Evolutionary conservation across 37 sponge, comb jelly and placozoan species (phyloP), one percentile per base, ranked within the genome.

Genomic region (Bolinopsis microptera): DNA sequence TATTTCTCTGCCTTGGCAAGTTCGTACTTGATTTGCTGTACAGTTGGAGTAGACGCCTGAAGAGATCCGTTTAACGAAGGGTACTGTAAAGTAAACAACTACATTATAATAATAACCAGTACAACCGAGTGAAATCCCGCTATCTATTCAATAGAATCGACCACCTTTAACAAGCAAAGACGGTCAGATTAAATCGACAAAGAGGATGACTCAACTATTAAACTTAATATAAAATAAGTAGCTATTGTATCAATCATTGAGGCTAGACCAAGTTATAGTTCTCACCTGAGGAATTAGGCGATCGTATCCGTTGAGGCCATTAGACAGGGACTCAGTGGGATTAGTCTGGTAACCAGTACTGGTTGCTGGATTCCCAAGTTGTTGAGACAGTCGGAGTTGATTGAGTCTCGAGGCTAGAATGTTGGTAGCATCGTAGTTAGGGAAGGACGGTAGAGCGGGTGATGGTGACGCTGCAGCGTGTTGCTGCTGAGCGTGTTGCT

Each of bases 1-100:
- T 86, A 86, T 38, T 86, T 86, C 2, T 86, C 90, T 13, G 90
- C 90, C 90, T 86, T 86, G 2, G 90, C 90, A 24, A 86, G 48
- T 27, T 86, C 90, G 90, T 86, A 86, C 90, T 86, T 86, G 25
- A 86, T 23, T 38, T 86, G 90, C 39, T 86, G 90, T 1, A 86
- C 61, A 77, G 80, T 77, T 32, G 80, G 80, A 35, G 80, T 77
- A 5, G 33, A 34, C 18, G 80, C 80, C 80, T 77, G 80, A 77
- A 70, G 68, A 21, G 68, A 61, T 21, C 18, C 18, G n/a, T n/a
- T n/a, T n/a, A n/a, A n/a, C n/a, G n/a, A n/a, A n/a, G n/a, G n/a
- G n/a, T n/a, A n/a, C n/a, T n/a, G n/a, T n/a, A n/a, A n/a, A n/a
- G n/a, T n/a, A n/a, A n/a, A n/a, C n/a, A n/a, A n/a, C n/a, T n/a